Base-by-base conservation (phyloP, 2,113 vertebrate species). In the Monarcha castaneiventris region DNA sequence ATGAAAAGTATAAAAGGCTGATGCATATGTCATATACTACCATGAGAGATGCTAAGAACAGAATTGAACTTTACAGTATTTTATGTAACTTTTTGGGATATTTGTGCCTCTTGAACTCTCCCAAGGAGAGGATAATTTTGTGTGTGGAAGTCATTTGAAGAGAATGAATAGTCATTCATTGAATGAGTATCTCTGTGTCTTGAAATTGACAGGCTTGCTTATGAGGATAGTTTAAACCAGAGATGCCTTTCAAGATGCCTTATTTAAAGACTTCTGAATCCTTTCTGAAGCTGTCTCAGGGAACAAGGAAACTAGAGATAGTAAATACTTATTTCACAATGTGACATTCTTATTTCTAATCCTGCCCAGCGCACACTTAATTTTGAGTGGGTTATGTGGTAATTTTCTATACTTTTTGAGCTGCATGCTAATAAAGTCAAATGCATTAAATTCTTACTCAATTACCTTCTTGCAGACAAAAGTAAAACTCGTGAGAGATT, bases 401-500 rank as follows among this genome's bases (percentile, higher is more conserved):
- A 8, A 11, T 64, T 86, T 61, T 78, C 37, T 37, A 0, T 76
- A 67, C 1, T 1, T 63, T 94, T 81, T 87, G 30, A 59, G 62
- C 32, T 72, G 11, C 19, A 13, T 66, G 26, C 23, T 44, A 13
- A 43, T 78, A 41, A 81, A 51, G 29, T 39, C 32, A 61, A 87
- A 68, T 64, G 20, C 29, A 9, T 92, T 78, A 52, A 63, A 39
- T 81, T 74, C 44, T 79, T 51, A 7, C 35, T 94, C 21, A 44
- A 89, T 92, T 93, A 7, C 85, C 75, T 84, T 69, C 48, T 96
- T 92, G 71, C 68, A 99, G 99, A 99, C 98, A 32, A 97, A 97
- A 89, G 96, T 98, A 72, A 99, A 98, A 94, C 83, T 99, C 14
- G 98, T 99, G 96, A 97, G 93, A 89, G 96, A 98, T 87, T 98